phyloP scores from a whole-genome alignment of 2,113 vertebrate species.

The Sphaerodactylus townsendi region DNA sequence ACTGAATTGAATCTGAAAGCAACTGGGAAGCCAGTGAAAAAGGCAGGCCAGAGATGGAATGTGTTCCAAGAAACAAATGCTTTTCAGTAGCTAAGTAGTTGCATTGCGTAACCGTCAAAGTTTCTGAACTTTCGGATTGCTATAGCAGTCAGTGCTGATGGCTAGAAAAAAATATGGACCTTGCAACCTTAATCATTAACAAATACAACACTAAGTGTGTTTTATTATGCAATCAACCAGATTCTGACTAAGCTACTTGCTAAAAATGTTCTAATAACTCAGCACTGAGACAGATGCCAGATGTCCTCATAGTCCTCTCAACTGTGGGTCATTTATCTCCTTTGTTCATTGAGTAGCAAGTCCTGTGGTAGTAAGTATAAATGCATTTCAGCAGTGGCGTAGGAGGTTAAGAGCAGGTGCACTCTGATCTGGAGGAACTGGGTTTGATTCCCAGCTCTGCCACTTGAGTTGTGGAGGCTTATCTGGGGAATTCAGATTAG shows the following conservation, averaged over 20 bases:
- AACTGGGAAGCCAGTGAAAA: background rate
- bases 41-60: background rate
- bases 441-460: too few species aligned
- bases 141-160: background rate
- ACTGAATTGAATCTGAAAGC: background rate
- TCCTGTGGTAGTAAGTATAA: too few species aligned
- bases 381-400: too few species aligned
- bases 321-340: too few species aligned
- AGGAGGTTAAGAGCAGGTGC: too few species aligned
- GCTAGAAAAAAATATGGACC: background rate
- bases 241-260: background rate
- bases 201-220: background rate
- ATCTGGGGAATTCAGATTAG: too few species aligned
- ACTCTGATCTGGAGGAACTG: too few species aligned
- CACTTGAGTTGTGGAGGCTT: too few species aligned
- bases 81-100: background rate
- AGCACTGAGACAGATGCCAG: background rate
- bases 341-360: too few species aligned
- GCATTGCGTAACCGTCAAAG: background rate
- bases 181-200: background rate
- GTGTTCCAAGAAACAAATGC: background rate
- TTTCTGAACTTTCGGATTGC: background rate
- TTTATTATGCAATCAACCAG: background rate
- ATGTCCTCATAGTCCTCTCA: background rate
- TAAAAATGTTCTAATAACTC: background rate